Evolutionary conservation across 2,113 vertebrate genomes (phyloP).

Genomic region (Erythrocebus patas): DNA sequence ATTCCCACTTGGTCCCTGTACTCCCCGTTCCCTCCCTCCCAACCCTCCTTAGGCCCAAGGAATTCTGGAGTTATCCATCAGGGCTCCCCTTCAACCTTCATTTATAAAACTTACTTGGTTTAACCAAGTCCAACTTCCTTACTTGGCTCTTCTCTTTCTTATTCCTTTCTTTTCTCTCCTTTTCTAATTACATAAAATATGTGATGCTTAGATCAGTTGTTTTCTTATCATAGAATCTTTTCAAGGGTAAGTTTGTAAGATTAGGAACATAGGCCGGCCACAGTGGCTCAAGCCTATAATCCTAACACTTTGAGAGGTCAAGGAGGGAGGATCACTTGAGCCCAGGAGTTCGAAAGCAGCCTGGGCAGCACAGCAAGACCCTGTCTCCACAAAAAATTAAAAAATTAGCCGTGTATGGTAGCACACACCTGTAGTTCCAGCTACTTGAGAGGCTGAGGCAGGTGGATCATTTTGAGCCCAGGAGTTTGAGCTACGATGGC

Average conservation of each 20-base stretch:
- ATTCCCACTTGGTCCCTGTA: not conserved
- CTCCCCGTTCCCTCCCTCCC: not conserved
- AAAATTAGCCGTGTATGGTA: not conserved
- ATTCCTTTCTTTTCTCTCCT: not conserved
- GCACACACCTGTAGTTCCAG: not conserved
- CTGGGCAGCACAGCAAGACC: not conserved
- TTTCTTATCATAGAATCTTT: not conserved
- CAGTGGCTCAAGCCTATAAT: not conserved
- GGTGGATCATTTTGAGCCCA: not conserved
- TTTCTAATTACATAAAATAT: not conserved
- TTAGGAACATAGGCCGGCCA: rapidly evolving
- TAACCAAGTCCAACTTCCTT: not conserved
- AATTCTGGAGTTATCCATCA: not conserved
- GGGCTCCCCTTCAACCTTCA: rapidly evolving
- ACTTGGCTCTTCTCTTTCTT: not conserved
- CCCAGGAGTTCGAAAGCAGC: not conserved
- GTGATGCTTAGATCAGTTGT: not conserved
- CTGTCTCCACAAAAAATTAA: not conserved
- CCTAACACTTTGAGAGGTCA: not conserved
- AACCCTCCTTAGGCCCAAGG: too few relatives aligned
- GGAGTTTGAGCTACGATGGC: not conserved
- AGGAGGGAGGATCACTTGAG: not conserved
- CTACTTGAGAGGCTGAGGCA: not conserved
- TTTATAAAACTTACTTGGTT: not conserved
- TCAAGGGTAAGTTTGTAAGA: not conserved